Evolutionary conservation across 2,797 vertebrate genomes (phyloP).

Genomic region (Coluber constrictor): DNA sequence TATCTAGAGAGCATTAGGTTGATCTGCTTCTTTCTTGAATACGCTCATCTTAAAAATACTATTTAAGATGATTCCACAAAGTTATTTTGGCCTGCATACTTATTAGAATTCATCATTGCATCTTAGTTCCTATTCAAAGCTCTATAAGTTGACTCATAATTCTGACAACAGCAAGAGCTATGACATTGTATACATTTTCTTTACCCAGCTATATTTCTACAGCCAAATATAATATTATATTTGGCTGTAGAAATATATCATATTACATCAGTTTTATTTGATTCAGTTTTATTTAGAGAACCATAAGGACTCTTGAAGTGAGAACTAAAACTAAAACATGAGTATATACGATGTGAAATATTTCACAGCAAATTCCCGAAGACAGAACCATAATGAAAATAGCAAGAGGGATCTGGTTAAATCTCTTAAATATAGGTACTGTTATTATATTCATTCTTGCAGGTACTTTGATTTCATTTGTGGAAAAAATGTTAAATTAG

Average conservation of each 20-base stretch:
- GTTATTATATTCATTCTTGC: not conserved
- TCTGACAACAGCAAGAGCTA: conserved; percentile 13
- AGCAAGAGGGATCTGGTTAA: not conserved
- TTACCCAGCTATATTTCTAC: conserved; percentile 17
- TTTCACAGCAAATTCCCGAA: conserved; percentile 30
- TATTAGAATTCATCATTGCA: not conserved
- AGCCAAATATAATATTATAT: conserved; percentile 1
- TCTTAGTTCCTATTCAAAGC: not conserved
- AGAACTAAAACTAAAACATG: conserved; percentile 9
- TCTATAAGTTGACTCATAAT: conserved; percentile 20
- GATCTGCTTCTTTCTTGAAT: not conserved
- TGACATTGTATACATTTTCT: conserved; percentile 21
- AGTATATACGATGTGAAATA: not conserved
- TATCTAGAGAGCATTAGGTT: not conserved
- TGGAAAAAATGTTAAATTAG: not conserved
- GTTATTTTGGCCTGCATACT: conserved; percentile 12
- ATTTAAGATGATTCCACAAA: not conserved
- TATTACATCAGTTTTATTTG: conserved; percentile 7
- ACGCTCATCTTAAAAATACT: not conserved
- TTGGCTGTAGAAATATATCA: no score
- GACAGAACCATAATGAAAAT: not conserved
- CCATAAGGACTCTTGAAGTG: conserved; percentile 20
- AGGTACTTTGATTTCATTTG: not conserved
- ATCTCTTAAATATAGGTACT: not conserved
- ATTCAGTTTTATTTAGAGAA: conserved; percentile 23